A percentile compares a stretch with the other conserved stretches of the same genome.
These are phyloP conservation scores for Drosophila pallidifrons DNA, from an alignment of 1,140 invertebrate genomes.

Conservation along the genomic window DNA sequence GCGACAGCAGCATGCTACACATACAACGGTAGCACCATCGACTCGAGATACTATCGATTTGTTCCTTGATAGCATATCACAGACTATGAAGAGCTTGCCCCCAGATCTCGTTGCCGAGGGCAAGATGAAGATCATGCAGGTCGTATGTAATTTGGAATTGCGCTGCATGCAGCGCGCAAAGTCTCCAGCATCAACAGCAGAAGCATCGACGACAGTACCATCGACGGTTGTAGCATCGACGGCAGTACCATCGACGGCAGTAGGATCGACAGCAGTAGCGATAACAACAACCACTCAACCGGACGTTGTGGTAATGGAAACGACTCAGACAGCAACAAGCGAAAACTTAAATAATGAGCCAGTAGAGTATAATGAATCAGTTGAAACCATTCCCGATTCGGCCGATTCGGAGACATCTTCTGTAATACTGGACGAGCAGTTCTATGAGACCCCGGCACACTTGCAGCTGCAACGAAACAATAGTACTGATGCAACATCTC, in stretches of 20 bases:
- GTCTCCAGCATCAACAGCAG: no score
- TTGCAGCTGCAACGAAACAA: conserved; percentile 8
- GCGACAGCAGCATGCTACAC: neutral
- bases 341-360: neutral
- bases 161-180: conserved; percentile 50
- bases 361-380: neutral
- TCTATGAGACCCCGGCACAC: neutral
- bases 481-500: neutral
- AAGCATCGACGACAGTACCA: no score
- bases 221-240: no score
- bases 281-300: neutral
- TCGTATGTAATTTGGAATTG: conserved; percentile 70
- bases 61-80: conserved; percentile 75
- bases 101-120: conserved; percentile 72
- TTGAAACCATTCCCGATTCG: conserved; percentile 4
- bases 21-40: no score
- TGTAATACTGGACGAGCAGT: conserved; percentile 10
- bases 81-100: conserved; percentile 73
- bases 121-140: conserved; percentile 77
- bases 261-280: no score
- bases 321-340: neutral
- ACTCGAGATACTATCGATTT: conserved; percentile 62
- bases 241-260: no score
- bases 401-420: neutral
- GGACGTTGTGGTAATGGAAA: neutral